phyloP scores from a whole-genome alignment of 2,113 vertebrate genomes.

The Sakesphorus luctuosus region DNA sequence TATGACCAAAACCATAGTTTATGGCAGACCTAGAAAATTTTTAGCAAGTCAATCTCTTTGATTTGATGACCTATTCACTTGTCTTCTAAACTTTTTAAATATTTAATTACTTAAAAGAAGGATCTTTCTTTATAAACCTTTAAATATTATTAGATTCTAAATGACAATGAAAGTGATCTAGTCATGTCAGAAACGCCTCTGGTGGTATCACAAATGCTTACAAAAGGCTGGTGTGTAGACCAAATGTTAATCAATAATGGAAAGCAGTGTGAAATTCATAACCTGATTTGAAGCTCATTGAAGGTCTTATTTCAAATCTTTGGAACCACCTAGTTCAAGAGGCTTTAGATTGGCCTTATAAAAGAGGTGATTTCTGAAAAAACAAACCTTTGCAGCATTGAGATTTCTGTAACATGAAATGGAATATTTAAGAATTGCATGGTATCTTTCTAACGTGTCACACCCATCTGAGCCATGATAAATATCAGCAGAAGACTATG shows the following conservation, averaged over 20 bases:
- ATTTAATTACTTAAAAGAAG: not conserved
- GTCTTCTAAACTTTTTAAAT: not conserved
- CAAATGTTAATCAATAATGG: not conserved
- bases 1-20: not conserved
- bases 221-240: not conserved
- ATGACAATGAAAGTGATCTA: not conserved
- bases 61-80: not conserved
- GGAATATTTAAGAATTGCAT: not conserved
- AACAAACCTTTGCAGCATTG: rapidly evolving
- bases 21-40: not conserved
- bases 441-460: not conserved
- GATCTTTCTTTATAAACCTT: not conserved
- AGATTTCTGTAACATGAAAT: not conserved
- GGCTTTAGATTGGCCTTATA: not conserved
- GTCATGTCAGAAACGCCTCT: not conserved
- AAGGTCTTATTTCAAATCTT: not conserved
- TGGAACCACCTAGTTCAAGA: not conserved
- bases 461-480: not conserved
- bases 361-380: not conserved
- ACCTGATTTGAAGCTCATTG: not conserved
- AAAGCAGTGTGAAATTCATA: not conserved
- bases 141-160: not conserved
- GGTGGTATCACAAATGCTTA: not conserved
- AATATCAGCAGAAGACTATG: not conserved
- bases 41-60: not conserved